Conservation (phyloP, 2,797 vertebrate species). For the Eulemur rubriventer region DNA sequence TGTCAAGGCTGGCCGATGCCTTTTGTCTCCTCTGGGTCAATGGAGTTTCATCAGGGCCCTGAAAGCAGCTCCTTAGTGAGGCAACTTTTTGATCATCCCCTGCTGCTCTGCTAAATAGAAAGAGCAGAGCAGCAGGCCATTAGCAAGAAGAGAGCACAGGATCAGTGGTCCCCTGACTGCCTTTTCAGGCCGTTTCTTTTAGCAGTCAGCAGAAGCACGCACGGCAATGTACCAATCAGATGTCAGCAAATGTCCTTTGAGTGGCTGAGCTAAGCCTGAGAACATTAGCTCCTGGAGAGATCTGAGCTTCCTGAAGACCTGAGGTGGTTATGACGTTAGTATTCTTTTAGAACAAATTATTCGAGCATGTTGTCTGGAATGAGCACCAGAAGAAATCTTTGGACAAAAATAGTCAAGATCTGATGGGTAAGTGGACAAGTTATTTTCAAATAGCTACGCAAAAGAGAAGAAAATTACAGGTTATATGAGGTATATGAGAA, state of each 20-base stretch:
- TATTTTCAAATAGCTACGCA: constrained; percentile 39
- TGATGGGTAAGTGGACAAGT: neutral
- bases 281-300: constrained; percentile 7
- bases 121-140: neutral
- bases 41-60: neutral
- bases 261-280: neutral
- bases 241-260: neutral
- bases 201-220: neutral
- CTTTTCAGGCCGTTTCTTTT: neutral
- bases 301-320: constrained; percentile 18
- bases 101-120: neutral
- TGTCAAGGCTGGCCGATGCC: neutral
- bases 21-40: neutral
- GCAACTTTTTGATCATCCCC: neutral
- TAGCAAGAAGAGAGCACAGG: neutral
- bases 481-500: neutral
- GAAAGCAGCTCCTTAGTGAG: neutral
- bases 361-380: neutral
- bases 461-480: neutral
- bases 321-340: neutral
- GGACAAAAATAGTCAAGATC: constrained; percentile 42
- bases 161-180: neutral
- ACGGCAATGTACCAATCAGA: neutral
- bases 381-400: constrained; percentile 36
- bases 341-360: constrained; percentile 49